phyloP scores from a whole-genome alignment of 2,888 invertebrate genomes.

The Julus scandinavius region DNA sequence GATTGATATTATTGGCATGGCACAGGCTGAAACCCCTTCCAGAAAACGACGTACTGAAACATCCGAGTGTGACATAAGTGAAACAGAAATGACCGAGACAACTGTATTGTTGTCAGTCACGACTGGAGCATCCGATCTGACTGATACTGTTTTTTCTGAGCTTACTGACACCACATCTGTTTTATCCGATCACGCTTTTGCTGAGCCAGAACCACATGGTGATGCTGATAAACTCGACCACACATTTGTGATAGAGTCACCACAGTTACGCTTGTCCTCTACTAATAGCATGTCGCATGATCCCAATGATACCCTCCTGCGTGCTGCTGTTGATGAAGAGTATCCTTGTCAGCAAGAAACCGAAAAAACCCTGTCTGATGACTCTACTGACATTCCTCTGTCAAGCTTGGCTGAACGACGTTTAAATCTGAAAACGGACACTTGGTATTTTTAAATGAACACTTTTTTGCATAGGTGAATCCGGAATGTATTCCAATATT shows the following conservation, averaged over 20 bases:
- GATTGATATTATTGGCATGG: slow-evolving; percentile 40
- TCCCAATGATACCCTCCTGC: neutral
- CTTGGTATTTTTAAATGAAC: neutral
- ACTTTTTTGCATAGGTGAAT: slow-evolving; percentile 19
- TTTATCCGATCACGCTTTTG: neutral
- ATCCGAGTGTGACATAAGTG: neutral
- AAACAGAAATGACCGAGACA: neutral
- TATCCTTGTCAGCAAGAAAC: neutral
- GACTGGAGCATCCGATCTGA: slow-evolving; percentile 21
- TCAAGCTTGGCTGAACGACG: neutral
- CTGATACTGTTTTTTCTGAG: neutral
- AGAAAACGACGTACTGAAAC: neutral
- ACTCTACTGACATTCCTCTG: slow-evolving; percentile 2
- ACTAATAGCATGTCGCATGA: slow-evolving; percentile 29
- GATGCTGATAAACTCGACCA: neutral
- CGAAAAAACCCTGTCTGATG: neutral
- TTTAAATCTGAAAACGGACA: neutral
- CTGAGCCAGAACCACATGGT: neutral
- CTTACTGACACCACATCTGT: neutral
- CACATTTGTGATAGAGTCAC: neutral
- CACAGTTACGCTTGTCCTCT: neutral
- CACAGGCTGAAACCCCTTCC: neutral
- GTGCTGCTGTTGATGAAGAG: neutral
- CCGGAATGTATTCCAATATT: slow-evolving; percentile 21
- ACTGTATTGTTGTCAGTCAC: neutral